Base-by-base conservation (phyloP, 1,140 invertebrate species). In the Holcopasites calliopsidis region DNA sequence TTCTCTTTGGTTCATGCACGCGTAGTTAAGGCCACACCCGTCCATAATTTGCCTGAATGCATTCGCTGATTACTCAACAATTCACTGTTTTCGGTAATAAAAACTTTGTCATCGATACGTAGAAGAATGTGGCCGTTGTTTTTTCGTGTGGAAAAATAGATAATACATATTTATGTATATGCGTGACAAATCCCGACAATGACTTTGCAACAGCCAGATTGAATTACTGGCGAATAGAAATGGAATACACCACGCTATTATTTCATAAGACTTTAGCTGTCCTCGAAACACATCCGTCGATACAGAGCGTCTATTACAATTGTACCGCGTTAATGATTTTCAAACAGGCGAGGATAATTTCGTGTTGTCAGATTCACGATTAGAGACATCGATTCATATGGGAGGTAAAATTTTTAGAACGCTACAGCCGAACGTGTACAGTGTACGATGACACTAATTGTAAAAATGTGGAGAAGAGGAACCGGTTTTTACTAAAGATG, bases 401-500 rank as follows among this genome's bases (percentile, higher is more conserved):
- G 13, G 6, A 47, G 16, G 44, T 6, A 47, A 16, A 47, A 47
- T 1, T n/a, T n/a, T n/a, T n/a, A n/a, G n/a, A n/a, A 16, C 44
- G 11, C 11, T 47, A 47, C n/a, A 47, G n/a, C n/a, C n/a, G n/a
- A n/a, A n/a, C n/a, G n/a, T n/a, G n/a, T n/a, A n/a, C n/a, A n/a
- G n/a, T n/a, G n/a, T n/a, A n/a, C n/a, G n/a, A n/a, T n/a, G n/a
- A n/a, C n/a, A n/a, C 21, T 18, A 52, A 40, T 44, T 21, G 42
- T 31, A 33, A 18, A 33, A 40, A 55, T 49, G 44, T 35, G 28
- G 28, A 18, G 49, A n/a, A 21, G 44, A 75, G 26, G 33, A 79
- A 83, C 79, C 69, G 79, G 79, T 78, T 82, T 60, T 28, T 52
- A 13, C n/a, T 18, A 26, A 40, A 42, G 8, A 23, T 16, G 38